phyloP scores from a whole-genome alignment of 2,888 invertebrate species.

The Ophion costatus region DNA sequence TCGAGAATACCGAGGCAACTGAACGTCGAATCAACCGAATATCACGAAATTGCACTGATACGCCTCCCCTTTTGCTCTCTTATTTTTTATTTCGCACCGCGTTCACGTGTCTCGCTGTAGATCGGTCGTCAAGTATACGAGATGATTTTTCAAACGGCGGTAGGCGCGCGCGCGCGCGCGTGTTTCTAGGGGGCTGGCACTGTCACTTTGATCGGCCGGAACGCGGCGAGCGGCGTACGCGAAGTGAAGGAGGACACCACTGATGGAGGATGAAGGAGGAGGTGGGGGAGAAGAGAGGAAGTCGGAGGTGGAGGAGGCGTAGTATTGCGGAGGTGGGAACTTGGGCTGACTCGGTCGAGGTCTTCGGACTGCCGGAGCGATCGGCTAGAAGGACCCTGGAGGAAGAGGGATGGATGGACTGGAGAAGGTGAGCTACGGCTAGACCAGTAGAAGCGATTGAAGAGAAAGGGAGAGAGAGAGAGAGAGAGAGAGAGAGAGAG shows the following conservation, averaged over 20 bases:
- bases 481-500: constrained; percentile 33
- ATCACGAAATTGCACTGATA: constrained; percentile 54
- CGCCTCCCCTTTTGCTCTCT: not conserved
- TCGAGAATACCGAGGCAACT: constrained; percentile 5
- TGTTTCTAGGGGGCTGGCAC: constrained; percentile 65
- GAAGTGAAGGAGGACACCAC: constrained; percentile 70
- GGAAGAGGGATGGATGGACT: constrained; percentile 19
- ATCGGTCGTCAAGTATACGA: constrained; percentile 10
- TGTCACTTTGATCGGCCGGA: constrained; percentile 75
- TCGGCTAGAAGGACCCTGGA: constrained; percentile 27
- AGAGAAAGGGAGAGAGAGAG: constrained; percentile 27
- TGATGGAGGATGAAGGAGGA: constrained; percentile 60
- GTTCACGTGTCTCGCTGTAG: not conserved
- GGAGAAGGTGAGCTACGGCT: constrained; percentile 33
- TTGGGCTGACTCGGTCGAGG: constrained; percentile 44
- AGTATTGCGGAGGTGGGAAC: constrained; percentile 65
- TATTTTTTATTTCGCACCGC: constrained; percentile 5
- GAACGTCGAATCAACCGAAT: constrained; percentile 24
- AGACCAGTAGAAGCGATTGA: constrained; percentile 40
- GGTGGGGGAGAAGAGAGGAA: constrained; percentile 62
- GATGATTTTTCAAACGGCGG: constrained; percentile 36
- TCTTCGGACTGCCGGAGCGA: constrained; percentile 52
- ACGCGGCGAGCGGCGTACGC: constrained; percentile 70
- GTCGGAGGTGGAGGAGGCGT: constrained; percentile 61
- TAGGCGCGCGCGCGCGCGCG: constrained; percentile 26